A percentile compares a stretch with the other conserved stretches of the same genome.
These are phyloP conservation scores for Erithacus rubecula DNA, from an alignment of 2,797 vertebrate species.

Conservation along the genomic window DNA sequence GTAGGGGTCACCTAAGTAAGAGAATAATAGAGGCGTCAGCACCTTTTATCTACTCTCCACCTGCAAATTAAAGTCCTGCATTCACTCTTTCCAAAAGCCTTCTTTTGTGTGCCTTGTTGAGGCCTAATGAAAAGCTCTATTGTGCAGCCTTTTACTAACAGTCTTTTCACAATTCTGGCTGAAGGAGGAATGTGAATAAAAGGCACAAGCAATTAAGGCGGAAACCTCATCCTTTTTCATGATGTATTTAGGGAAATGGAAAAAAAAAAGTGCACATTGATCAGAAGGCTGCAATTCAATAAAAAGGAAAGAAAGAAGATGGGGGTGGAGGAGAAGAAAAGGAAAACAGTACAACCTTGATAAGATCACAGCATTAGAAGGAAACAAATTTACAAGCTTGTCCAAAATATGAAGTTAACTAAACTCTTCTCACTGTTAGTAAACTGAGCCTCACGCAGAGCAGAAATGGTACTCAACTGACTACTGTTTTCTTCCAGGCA, in stretches of 20 bases:
- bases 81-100: slow-evolving; percentile 83
- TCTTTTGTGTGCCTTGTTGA: slow-evolving; percentile 86
- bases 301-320: slow-evolving; percentile 18
- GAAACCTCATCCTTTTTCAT: slow-evolving; percentile 85
- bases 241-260: slow-evolving; percentile 82
- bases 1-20: slow-evolving; percentile 94
- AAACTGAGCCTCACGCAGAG: slow-evolving; percentile 37
- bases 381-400: slow-evolving; percentile 54
- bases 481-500: neutral
- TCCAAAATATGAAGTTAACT: slow-evolving; percentile 61
- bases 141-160: slow-evolving; percentile 92
- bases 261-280: slow-evolving; percentile 62
- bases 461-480: slow-evolving; percentile 24
- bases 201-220: slow-evolving; percentile 92
- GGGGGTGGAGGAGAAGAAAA: slow-evolving; percentile 50
- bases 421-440: slow-evolving; percentile 51
- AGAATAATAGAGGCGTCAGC: slow-evolving; percentile 78
- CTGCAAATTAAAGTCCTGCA: slow-evolving; percentile 82
- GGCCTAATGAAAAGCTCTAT: slow-evolving; percentile 95
- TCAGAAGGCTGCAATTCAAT: slow-evolving; percentile 70
- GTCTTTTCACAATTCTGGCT: slow-evolving; percentile 89
- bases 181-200: slow-evolving; percentile 93
- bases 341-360: slow-evolving; percentile 60
- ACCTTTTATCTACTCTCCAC: slow-evolving; percentile 83
- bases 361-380: slow-evolving; percentile 42